Conservation (phyloP, 1,140 invertebrate species). For the Drosophila chauvacae region DNA sequence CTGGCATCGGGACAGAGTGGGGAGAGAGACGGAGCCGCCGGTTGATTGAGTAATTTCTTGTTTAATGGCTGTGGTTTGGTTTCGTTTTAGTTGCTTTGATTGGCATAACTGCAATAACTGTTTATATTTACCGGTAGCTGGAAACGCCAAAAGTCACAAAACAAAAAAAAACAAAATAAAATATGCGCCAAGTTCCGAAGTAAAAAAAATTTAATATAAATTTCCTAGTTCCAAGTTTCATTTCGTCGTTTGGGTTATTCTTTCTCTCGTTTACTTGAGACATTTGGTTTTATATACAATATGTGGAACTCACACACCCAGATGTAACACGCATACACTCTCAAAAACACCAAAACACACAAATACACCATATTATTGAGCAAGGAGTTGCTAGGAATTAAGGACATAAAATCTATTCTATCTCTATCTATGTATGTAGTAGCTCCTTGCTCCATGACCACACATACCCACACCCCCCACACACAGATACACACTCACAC, state of each 20-base stretch:
- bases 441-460: slow-evolving; percentile 1
- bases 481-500: slow-evolving; percentile 22
- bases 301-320: slow-evolving; percentile 68
- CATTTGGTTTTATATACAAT: slow-evolving; percentile 64
- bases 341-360: slow-evolving; percentile 18
- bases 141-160: slow-evolving; percentile 38
- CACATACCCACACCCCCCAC: slow-evolving; percentile 23
- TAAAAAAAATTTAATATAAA: slow-evolving; percentile 12
- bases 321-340: slow-evolving; percentile 48
- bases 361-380: not conserved
- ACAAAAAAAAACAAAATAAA: slow-evolving; percentile 3
- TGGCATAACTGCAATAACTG: slow-evolving; percentile 55
- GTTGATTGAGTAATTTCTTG: slow-evolving; percentile 33
- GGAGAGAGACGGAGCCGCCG: slow-evolving; percentile 14
- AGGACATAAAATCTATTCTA: not conserved
- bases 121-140: slow-evolving; percentile 47
- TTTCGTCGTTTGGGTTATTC: slow-evolving; percentile 50
- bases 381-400: not conserved
- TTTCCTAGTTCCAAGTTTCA: slow-evolving; percentile 36
- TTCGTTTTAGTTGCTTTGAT: slow-evolving; percentile 65
- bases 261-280: slow-evolving; percentile 53
- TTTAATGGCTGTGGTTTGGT: slow-evolving; percentile 72
- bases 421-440: not conserved
- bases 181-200: slow-evolving; percentile 27
- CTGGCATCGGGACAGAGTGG: slow-evolving; percentile 17